These are phyloP conservation scores for Protobothrops flavoviridis DNA, from an alignment of 2,113 vertebrate species.

Conservation along the genomic window DNA sequence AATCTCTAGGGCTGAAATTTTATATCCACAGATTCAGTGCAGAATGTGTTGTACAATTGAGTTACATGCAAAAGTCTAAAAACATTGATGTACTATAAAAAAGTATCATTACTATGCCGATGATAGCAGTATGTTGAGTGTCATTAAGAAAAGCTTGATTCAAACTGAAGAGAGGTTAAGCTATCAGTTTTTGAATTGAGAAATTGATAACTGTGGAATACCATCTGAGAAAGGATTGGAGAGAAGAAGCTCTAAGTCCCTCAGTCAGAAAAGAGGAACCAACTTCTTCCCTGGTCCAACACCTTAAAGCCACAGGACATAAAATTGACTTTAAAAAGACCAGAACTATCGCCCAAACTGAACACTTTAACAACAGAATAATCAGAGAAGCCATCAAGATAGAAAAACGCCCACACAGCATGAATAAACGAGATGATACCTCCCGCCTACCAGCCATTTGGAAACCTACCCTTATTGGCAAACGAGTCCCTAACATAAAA, in stretches of 20 bases:
- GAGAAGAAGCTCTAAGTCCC: neutral
- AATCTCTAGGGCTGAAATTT: conserved; percentile 61
- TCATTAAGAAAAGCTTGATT: conserved; percentile 25
- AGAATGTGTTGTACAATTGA: conserved; percentile 58
- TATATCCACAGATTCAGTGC: conserved; percentile 60
- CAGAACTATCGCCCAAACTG: no score
- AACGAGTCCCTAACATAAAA: no score
- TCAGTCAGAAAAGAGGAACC: no score
- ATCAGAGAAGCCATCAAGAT: no score
- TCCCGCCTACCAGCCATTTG: no score
- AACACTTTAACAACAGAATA: no score
- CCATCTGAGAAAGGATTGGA: neutral
- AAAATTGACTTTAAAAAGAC: no score
- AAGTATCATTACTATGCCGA: conserved; percentile 50
- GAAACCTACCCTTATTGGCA: no score
- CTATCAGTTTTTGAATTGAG: neutral
- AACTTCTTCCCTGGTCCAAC: no score
- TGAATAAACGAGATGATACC: no score
- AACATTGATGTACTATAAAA: conserved; percentile 64
- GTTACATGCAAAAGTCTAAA: conserved; percentile 40
- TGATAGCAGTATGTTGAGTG: conserved; percentile 41
- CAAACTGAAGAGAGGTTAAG: neutral
- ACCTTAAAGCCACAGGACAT: no score
- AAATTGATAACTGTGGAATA: neutral
- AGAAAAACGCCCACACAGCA: no score